A percentile compares a stretch with the other conserved stretches of the same genome.
Evolutionary conservation across 2,797 vertebrate genomes (phyloP).

Genomic region (Platalea minor): DNA sequence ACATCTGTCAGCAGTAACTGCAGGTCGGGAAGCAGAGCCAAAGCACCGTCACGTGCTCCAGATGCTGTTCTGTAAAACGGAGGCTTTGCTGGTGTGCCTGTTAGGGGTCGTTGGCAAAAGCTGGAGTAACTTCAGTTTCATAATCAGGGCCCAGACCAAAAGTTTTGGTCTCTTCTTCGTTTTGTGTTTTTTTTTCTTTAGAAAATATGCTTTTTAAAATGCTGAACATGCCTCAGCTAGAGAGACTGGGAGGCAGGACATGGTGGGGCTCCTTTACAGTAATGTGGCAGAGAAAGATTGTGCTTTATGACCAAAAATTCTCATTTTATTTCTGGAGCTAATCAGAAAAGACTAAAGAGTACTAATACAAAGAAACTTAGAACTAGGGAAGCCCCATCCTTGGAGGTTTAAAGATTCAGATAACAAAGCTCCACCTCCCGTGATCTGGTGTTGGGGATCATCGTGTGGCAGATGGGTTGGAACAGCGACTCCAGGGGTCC

Average conservation of each 20-base stretch:
- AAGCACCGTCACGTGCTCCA: accelerated
- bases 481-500: not conserved
- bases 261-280: not conserved
- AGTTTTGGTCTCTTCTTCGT: not conserved
- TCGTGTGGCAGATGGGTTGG: not conserved
- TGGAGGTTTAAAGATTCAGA: not conserved
- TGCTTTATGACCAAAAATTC: not conserved
- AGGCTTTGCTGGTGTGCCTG: not conserved
- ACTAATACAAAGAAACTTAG: not conserved
- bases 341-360: not conserved
- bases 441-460: not conserved
- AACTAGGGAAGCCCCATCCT: not conserved
- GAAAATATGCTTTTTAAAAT: not conserved
- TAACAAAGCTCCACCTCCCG: not conserved
- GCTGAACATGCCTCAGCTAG: not conserved
- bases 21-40: not conserved
- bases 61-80: not conserved
- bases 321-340: not conserved
- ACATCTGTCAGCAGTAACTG: not conserved
- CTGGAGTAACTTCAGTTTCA: not conserved
- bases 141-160: not conserved
- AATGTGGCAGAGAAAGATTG: not conserved
- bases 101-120: not conserved
- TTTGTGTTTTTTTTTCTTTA: not conserved
- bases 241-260: not conserved